phyloP scores from a whole-genome alignment of 92 coral and sea anemone genomes.

The Porites cylindrica region DNA sequence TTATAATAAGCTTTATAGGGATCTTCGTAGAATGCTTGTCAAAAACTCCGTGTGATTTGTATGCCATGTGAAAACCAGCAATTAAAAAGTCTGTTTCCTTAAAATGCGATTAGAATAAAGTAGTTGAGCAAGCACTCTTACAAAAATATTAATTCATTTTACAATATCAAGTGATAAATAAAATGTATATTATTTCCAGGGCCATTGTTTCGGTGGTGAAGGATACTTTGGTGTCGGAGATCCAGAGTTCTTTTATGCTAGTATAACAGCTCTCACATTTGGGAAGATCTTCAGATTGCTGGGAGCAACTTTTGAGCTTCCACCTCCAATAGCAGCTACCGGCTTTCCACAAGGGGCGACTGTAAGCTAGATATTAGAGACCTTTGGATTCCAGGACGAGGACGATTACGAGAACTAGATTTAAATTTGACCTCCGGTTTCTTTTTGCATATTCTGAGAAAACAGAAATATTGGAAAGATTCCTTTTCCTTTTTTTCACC shows the following conservation, averaged over 20 bases:
- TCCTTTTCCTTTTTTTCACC: too few relatives aligned
- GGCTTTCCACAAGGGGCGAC: constrained; percentile 88
- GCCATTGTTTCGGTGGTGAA: constrained; percentile 94
- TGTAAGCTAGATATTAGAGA: constrained; percentile 54
- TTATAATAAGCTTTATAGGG: too few relatives aligned
- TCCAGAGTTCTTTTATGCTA: constrained; percentile 86
- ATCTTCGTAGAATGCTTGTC: too few relatives aligned
- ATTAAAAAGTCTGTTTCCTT: too few relatives aligned
- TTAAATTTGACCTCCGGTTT: not conserved
- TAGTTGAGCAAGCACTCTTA: too few relatives aligned
- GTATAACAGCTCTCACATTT: constrained; percentile 85
- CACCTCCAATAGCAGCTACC: constrained; percentile 86
- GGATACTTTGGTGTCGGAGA: constrained; percentile 93
- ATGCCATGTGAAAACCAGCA: too few relatives aligned
- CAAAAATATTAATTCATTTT: too few relatives aligned
- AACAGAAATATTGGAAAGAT: too few relatives aligned
- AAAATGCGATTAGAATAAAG: too few relatives aligned
- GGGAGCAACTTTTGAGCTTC: constrained; percentile 83
- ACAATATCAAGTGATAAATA: too few relatives aligned
- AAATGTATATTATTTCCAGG: constrained; percentile 48
- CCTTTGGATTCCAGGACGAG: not conserved
- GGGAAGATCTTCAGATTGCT: constrained; percentile 90
- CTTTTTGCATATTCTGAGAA: not conserved
- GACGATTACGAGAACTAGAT: not conserved
- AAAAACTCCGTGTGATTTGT: too few relatives aligned